Base-by-base conservation (phyloP, 2,888 invertebrate species). In the Drosophila mayaguana region DNA sequence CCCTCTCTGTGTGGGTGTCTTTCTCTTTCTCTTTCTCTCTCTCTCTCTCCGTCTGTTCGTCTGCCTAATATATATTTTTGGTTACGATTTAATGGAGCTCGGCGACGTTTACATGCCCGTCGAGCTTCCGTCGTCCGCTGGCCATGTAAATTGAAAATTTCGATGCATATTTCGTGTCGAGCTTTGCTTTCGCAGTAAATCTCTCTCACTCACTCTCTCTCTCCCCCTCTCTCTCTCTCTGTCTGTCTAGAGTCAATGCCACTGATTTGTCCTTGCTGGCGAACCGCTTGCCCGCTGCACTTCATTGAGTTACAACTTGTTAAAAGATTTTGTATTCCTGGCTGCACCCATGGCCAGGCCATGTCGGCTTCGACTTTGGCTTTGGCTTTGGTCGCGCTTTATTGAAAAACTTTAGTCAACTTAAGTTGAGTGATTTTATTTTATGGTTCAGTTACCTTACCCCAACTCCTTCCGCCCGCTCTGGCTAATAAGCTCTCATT, bases 91-190 rank as follows among this genome's bases (percentile, higher is more conserved):
- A 63, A 80, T 75, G 76, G 65, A 28, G 64, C 67, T 36, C 12
- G 45, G 7, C 42, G 22, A 22, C 53, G 22, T 53, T 53, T 36
- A 11, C 54, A 38, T 54, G 22, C 22, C 54, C 54, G 25, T n/a
- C 25, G 20, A 28, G 55, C 32, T 25, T 32, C 18, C 46, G 9
- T 20, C 20, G 8, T 32, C 65, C 60, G 65, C 60, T 76, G 76
- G 78, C 63, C 75, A 88, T 83, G 89, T 78, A 88, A 83, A 88
- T 88, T 88, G 89, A 18, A 88, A 62, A 83, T 83, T 88, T 83
- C 78, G 60, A 69, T 88, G 87, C 89, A 84, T 83, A 88, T 84
- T 81, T 86, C 81, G 65, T 53, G 62, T 63, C 62, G 72, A 70
- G 75, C 71, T 82, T 71, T 80, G 72, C 74, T 56, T 60, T 38